Evolutionary conservation across 2,797 vertebrate genomes (phyloP).

Genomic region (Macroramphosus scolopax): DNA sequence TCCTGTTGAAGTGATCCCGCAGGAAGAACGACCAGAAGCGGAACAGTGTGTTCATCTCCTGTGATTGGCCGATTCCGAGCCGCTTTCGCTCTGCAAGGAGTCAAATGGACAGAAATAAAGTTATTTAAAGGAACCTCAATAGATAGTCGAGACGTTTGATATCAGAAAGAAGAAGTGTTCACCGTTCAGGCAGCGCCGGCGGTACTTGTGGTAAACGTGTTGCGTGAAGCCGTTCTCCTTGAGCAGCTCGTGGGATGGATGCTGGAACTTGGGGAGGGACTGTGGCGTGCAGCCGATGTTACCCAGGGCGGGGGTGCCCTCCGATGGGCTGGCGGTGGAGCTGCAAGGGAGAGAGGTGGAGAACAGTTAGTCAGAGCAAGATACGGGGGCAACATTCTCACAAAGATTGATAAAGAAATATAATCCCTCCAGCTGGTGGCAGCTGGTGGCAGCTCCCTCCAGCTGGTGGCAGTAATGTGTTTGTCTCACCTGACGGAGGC

Average conservation of each 20-base stretch:
- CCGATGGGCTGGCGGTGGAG: constrained; percentile 87
- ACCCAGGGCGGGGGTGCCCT: constrained; percentile 79
- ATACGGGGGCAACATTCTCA: too few relatives aligned
- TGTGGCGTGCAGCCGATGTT: constrained; percentile 84
- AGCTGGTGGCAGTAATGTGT: too few relatives aligned
- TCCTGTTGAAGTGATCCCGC: constrained; percentile 94
- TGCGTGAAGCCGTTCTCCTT: constrained; percentile 94
- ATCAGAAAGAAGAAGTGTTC: too few relatives aligned
- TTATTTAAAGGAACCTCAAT: too few relatives aligned
- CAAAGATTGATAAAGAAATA: too few relatives aligned
- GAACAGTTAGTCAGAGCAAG: too few relatives aligned
- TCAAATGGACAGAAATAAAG: too few relatives aligned
- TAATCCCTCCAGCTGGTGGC: too few relatives aligned
- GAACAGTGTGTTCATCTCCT: constrained; percentile 98
- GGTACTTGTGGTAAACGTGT: constrained; percentile 94
- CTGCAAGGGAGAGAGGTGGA: constrained; percentile 66
- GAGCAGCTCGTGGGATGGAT: constrained; percentile 91
- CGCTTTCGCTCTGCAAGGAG: constrained; percentile 86
- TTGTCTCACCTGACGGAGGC: constrained; percentile 90
- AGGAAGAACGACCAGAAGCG: constrained; percentile 98
- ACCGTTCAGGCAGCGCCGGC: constrained; percentile 89
- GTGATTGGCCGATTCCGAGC: constrained; percentile 90
- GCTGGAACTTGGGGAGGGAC: constrained; percentile 91
- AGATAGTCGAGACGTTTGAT: too few relatives aligned
- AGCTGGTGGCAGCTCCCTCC: too few relatives aligned